A percentile compares a stretch with the other conserved stretches of the same genome.
Conservation (phyloP, 2,888 invertebrate genomes). For the Diloba caeruleocephala region DNA sequence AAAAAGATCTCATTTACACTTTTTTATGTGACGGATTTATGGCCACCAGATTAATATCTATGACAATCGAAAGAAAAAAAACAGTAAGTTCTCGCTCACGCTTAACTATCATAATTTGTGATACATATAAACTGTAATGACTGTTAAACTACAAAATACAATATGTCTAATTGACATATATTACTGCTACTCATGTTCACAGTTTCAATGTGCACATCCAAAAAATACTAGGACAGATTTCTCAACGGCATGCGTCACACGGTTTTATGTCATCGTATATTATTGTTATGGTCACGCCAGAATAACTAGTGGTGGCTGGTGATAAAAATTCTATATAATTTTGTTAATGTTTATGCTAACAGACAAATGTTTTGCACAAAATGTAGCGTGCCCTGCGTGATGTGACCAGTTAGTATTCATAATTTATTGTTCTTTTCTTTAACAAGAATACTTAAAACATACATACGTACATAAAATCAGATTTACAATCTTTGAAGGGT, state of each 20-base stretch:
- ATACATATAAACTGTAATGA: slow-evolving; percentile 7
- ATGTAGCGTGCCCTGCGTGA: slow-evolving; percentile 26
- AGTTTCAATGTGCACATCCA: slow-evolving; percentile 38
- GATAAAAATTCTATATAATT: slow-evolving; percentile 49
- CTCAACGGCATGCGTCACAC: slow-evolving; percentile 54
- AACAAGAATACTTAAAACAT: too few species aligned
- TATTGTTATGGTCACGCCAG: slow-evolving; percentile 56
- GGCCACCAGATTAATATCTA: too few species aligned
- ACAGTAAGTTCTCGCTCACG: background rate
- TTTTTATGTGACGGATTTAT: too few species aligned
- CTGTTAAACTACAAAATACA: slow-evolving; percentile 26
- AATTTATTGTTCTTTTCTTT: slow-evolving; percentile 30
- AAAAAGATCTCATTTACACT: too few species aligned
- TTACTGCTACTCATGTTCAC: slow-evolving; percentile 30
- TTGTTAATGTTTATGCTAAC: slow-evolving; percentile 42
- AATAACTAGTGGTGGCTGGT: slow-evolving; percentile 46
- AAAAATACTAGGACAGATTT: slow-evolving; percentile 49
- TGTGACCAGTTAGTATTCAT: slow-evolving; percentile 11
- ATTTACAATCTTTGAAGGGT: background rate
- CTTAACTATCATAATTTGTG: slow-evolving; percentile 11
- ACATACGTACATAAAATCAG: background rate
- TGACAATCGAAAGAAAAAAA: slow-evolving; percentile 5
- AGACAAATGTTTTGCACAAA: slow-evolving; percentile 42
- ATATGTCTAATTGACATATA: slow-evolving; percentile 12
- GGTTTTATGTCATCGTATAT: slow-evolving; percentile 60